Percentiles rank a stretch among this genome's conserved stretches.
Evolutionary conservation across 2,113 vertebrate species (phyloP).

Genomic region (Addax nasomaculatus): DNA sequence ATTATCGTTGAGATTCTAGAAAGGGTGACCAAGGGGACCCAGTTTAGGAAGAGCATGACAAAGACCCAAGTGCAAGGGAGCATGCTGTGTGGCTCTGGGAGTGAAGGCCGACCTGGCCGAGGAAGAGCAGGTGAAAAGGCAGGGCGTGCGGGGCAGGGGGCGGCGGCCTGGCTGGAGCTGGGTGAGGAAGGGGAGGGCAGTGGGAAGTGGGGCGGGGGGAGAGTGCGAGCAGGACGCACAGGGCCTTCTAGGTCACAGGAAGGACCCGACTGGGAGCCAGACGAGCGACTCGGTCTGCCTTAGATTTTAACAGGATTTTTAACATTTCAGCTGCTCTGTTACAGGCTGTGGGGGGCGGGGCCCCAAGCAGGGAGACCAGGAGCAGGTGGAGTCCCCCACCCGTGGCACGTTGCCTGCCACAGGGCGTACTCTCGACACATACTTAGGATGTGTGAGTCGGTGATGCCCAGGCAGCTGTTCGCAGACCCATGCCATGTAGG

Average conservation of each 20-base stretch:
- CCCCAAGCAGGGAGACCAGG: neutral
- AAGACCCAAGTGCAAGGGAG: neutral
- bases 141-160: fast-evolving
- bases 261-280: neutral
- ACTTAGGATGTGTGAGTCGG: neutral
- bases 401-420: neutral
- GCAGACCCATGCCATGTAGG: neutral
- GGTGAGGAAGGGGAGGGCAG: fast-evolving
- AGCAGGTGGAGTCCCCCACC: neutral
- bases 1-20: neutral
- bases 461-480: neutral
- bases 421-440: neutral
- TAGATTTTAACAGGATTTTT: neutral
- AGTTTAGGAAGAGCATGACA: neutral
- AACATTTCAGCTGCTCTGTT: neutral
- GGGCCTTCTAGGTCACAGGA: neutral
- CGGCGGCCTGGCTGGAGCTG: fast-evolving
- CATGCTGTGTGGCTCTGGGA: neutral
- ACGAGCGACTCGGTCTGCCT: neutral
- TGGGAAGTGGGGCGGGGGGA: neutral
- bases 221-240: fast-evolving
- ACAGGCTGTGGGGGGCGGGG: no score
- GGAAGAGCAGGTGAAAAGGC: neutral
- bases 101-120: neutral
- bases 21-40: neutral